phyloP scores from a whole-genome alignment of 2,797 vertebrate species.

The Aulostomus chinensis region DNA sequence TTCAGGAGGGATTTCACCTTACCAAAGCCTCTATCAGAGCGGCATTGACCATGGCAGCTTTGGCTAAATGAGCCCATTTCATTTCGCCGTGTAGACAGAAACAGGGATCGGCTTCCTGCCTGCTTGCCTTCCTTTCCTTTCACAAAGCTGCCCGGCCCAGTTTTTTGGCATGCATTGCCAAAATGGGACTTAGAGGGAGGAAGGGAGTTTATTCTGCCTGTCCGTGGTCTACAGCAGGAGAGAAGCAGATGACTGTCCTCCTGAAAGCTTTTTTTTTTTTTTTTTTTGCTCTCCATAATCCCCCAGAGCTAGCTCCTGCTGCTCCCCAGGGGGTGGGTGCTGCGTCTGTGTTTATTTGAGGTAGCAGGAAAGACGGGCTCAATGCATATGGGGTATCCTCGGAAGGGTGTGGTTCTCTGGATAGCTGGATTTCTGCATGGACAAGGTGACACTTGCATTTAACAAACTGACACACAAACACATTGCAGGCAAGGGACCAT shows the following conservation, averaged over 20 bases:
- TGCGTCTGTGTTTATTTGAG: constrained; percentile 61
- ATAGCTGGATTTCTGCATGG: constrained; percentile 36
- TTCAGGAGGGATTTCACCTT: constrained; percentile 64
- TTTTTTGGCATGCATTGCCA: constrained; percentile 78
- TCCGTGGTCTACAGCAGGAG: constrained; percentile 66
- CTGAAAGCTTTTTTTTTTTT: constrained; percentile 64
- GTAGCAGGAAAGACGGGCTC: constrained; percentile 53
- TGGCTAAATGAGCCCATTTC: constrained; percentile 76
- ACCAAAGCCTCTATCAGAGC: constrained; percentile 73
- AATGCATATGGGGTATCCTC: constrained; percentile 36
- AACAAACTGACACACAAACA: constrained; percentile 38
- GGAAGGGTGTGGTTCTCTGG: constrained; percentile 40
- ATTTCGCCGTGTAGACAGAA: constrained; percentile 79
- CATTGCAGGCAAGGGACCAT: constrained; percentile 15
- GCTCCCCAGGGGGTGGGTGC: constrained; percentile 73
- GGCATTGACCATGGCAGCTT: constrained; percentile 73
- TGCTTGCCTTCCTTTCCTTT: constrained; percentile 61
- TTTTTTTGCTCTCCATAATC: constrained; percentile 71
- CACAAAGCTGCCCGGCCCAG: constrained; percentile 70
- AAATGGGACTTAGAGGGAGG: constrained; percentile 79
- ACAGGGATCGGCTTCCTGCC: constrained; percentile 68
- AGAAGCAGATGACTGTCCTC: constrained; percentile 74
- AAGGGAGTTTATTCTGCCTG: constrained; percentile 63
- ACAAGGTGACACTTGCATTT: constrained; percentile 39
- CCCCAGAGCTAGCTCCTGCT: constrained; percentile 79